A percentile compares a stretch with the other conserved stretches of the same genome.
Evolutionary conservation across 2,888 invertebrate genomes (phyloP).

Genomic region (Ophioninae sp.): DNA sequence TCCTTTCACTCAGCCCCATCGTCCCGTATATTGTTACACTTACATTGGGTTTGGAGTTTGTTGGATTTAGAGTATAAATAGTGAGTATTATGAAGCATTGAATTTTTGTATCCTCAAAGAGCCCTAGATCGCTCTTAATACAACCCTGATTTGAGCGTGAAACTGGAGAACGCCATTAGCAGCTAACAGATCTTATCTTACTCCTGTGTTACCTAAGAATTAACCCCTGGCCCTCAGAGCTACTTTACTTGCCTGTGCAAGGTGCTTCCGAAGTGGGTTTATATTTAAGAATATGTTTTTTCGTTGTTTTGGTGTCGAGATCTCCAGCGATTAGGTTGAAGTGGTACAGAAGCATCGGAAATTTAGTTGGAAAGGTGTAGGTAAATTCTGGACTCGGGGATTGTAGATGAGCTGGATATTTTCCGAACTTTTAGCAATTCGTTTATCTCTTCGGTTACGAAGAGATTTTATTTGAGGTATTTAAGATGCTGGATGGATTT

Average conservation of each 20-base stretch:
- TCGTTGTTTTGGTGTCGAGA: no score
- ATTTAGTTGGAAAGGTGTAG: no score
- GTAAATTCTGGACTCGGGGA: no score
- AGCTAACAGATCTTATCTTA: constrained; percentile 60
- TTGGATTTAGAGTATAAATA: constrained; percentile 35
- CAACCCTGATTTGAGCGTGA: constrained; percentile 58
- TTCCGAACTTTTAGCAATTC: no score
- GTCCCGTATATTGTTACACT: constrained; percentile 12
- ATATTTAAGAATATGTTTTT: constrained; percentile 11
- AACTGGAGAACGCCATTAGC: constrained; percentile 63
- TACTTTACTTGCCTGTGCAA: constrained; percentile 35
- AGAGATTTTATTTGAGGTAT: no score
- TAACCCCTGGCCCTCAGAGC: constrained; percentile 33
- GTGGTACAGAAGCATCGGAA: no score
- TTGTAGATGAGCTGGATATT: no score
- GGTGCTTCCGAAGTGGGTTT: constrained; percentile 24
- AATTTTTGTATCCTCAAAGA: constrained; percentile 34
- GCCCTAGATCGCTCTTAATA: constrained; percentile 46
- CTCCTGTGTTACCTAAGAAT: constrained; percentile 25
- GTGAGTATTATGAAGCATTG: constrained; percentile 30
- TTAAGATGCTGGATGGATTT: no score
- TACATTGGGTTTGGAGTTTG: not conserved
- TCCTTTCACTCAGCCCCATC: constrained; percentile 26
- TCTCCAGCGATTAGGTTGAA: no score
- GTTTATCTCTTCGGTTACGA: no score